Evolutionary conservation across 1,140 invertebrate genomes (phyloP).

Genomic region (Drosophila ambigua): DNA sequence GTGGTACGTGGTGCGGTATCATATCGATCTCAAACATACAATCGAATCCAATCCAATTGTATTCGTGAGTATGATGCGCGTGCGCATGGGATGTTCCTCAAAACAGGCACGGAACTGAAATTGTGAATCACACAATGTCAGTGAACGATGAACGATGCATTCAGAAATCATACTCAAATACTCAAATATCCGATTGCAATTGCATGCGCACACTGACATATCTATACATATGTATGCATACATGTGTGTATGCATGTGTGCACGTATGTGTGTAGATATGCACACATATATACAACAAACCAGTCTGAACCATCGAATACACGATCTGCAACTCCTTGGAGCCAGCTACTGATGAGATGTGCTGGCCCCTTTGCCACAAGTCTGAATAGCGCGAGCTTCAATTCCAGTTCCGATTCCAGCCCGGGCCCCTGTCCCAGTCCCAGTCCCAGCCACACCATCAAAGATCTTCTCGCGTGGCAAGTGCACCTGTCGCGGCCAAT

Average conservation of each 20-base stretch:
- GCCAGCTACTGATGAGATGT: constrained; percentile 34
- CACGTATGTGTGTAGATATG: background rate
- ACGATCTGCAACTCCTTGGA: constrained; percentile 28
- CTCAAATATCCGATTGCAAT: background rate
- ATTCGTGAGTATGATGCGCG: no score
- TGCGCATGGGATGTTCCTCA: background rate
- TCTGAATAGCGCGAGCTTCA: constrained; percentile 29
- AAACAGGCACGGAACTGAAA: constrained; percentile 9
- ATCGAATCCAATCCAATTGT: no score
- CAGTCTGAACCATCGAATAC: constrained; percentile 39
- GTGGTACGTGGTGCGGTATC: no score
- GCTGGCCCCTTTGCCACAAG: constrained; percentile 4
- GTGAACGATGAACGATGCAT: background rate
- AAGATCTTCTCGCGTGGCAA: constrained; percentile 67
- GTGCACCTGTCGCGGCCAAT: constrained; percentile 69
- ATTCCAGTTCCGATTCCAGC: constrained; percentile 41
- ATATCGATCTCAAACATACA: no score
- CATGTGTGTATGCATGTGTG: no score
- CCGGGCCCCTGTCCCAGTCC: constrained; percentile 1
- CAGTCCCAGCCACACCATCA: constrained; percentile 8
- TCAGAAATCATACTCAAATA: background rate
- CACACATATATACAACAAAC: constrained; percentile 19
- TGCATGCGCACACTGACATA: no score
- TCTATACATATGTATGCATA: background rate
- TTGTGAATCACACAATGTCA: no score